Evolutionary conservation across 2,888 invertebrate species (phyloP).

Genomic region (Tetheella fluctuosa): DNA sequence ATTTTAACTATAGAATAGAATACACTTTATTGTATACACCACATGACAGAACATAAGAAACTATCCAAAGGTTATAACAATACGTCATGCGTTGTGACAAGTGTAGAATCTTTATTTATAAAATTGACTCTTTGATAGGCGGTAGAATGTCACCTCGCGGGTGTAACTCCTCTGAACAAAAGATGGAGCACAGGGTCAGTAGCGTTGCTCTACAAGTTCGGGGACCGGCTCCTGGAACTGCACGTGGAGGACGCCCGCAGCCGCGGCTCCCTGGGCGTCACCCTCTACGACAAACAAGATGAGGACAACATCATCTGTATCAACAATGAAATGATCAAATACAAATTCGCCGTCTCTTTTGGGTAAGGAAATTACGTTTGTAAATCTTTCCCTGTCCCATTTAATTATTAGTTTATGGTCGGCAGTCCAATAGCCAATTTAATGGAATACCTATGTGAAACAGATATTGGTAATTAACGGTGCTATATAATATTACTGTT

Average conservation of each 20-base stretch:
- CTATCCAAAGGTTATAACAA: no score
- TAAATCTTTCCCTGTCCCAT: no score
- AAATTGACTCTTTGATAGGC: conserved; percentile 45
- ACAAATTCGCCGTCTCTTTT: conserved; percentile 69
- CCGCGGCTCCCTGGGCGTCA: conserved; percentile 62
- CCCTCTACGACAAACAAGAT: conserved; percentile 56
- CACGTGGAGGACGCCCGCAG: conserved; percentile 60
- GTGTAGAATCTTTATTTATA: neutral
- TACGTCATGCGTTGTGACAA: no score
- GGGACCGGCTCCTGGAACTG: conserved; percentile 51
- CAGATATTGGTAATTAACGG: no score
- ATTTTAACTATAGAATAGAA: no score
- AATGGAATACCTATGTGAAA: no score
- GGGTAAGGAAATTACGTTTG: conserved; percentile 47
- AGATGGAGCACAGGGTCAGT: conserved; percentile 68
- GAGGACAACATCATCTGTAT: conserved; percentile 57
- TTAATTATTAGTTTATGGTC: no score
- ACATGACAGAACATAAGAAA: no score
- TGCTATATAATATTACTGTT: no score
- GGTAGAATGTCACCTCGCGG: conserved; percentile 70
- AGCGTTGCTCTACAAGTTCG: conserved; percentile 53
- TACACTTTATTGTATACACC: no score
- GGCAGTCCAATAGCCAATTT: no score
- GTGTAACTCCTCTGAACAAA: conserved; percentile 68
- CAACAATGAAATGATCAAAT: conserved; percentile 69